Conservation (phyloP, 1,140 invertebrate genomes). For the Ceratina japonica region DNA sequence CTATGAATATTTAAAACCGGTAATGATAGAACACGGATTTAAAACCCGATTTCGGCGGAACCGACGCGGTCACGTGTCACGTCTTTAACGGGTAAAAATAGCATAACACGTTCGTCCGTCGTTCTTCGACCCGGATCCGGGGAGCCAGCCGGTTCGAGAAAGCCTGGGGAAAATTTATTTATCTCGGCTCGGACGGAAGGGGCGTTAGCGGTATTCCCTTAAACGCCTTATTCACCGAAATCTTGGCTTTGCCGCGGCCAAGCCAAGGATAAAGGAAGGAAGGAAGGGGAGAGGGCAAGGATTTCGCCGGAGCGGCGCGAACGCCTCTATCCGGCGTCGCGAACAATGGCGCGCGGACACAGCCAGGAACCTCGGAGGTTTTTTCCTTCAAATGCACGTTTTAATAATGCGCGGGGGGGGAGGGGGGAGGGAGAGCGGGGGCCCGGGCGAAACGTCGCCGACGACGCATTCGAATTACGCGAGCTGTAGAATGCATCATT, state of each 20-base stretch:
- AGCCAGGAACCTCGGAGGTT: conserved; percentile 35
- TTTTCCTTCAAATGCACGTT: conserved; percentile 59
- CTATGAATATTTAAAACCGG: too few relatives aligned
- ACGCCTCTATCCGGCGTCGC: conserved; percentile 34
- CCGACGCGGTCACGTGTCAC: too few relatives aligned
- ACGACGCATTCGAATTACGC: conserved; percentile 63
- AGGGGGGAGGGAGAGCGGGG: too few relatives aligned
- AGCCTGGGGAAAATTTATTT: neutral
- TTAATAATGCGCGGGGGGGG: conserved; percentile 54
- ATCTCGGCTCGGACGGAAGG: neutral
- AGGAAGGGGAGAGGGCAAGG: neutral
- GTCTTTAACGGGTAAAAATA: too few relatives aligned
- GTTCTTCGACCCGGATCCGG: neutral
- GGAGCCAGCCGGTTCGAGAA: neutral
- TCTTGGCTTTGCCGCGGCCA: conserved; percentile 15
- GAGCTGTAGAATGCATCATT: conserved; percentile 70
- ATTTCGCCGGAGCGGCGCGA: conserved; percentile 35
- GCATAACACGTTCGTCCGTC: neutral
- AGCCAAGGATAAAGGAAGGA: conserved; percentile 18
- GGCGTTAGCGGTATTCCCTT: conserved; percentile 23
- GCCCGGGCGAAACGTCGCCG: conserved; percentile 48
- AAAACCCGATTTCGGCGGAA: too few relatives aligned
- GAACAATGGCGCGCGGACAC: conserved; percentile 46
- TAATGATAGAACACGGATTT: too few relatives aligned
- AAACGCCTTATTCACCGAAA: conserved; percentile 21